These are phyloP conservation scores for Panagrolaimus sp. DNA, from an alignment of 1,140 invertebrate species.

Conservation along the genomic window DNA sequence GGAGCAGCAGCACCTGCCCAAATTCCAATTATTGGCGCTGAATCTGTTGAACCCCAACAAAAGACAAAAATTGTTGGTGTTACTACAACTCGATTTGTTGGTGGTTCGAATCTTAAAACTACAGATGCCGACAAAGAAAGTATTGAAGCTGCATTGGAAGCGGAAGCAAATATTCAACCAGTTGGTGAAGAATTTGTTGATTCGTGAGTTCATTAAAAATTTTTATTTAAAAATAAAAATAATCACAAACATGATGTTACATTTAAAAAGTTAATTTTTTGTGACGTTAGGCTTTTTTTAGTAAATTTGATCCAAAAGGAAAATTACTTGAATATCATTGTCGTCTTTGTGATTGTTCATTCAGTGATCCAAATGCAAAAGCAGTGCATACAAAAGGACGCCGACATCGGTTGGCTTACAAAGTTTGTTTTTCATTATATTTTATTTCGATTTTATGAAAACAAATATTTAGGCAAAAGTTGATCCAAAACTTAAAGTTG, in stretches of 20 bases:
- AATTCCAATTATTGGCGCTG: constrained; percentile 17
- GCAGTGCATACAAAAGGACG: constrained; percentile 99
- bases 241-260: too few species aligned
- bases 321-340: constrained; percentile 72
- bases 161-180: constrained; percentile 80
- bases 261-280: too few species aligned
- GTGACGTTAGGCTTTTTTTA: too few species aligned
- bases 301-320: neutral
- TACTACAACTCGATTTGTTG: constrained; percentile 84
- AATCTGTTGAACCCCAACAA: constrained; percentile 33
- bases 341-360: constrained; percentile 95
- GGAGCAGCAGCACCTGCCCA: constrained; percentile 8
- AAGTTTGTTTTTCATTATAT: constrained; percentile 61
- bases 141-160: constrained; percentile 27
- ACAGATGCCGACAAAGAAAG: constrained; percentile 26
- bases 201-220: too few species aligned
- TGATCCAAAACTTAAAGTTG: constrained; percentile 85
- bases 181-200: constrained; percentile 97
- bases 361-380: constrained; percentile 98
- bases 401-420: constrained; percentile 88
- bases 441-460: neutral
- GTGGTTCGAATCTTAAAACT: constrained; percentile 59
- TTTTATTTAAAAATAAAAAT: too few species aligned
- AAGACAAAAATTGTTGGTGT: constrained; percentile 68
- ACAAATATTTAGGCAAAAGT: constrained; percentile 65